Base-by-base conservation (phyloP, 2,797 vertebrate species). In the Agapornis canus region DNA sequence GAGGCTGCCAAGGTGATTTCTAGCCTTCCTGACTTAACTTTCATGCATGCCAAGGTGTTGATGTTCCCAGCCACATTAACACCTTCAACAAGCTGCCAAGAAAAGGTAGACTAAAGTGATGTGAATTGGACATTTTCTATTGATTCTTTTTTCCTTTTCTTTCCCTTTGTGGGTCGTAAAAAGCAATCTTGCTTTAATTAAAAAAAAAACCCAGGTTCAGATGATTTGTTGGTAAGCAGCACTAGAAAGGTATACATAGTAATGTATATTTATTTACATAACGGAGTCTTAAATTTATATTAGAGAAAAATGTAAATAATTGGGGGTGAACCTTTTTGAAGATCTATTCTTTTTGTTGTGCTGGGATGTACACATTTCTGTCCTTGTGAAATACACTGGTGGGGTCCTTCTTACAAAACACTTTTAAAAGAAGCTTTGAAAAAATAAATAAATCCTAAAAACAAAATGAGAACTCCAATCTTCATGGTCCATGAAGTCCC, bases 31-130 rank as follows among this genome's bases (percentile, higher is more conserved):
- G 97, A 99, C 96, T 94, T 99, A 90, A 98, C 98, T 40, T 99
- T 99, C 98, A 99, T 99, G 99, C 98, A 97, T 95, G 98, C 98
- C 97, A 99, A 98, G 97, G 98, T 99, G 97, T 97, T 99, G 97
- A 99, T 99, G 99, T 99, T 99, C 96, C 99, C 99, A 31, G 97
- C 98, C 94, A 97, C 98, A 17, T 97, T 99, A 84, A 97, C 97
- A 82, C 98, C 99, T 82, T 98, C 99, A 89, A 89, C 98, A 54
- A 96, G 97, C 96, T 96, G 96, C 87, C 95, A 97, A 81, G 97
- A 97, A 77, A 96, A 98, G 89, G 95, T 95, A 94, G 97, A 98
- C 87, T 98, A 97, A 94, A 90, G 91, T 91, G 91, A 94, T 82
- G 81, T 93, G 86, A 92, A 95, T 71, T 96, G 97, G 97, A 97